Evolutionary conservation across 2,797 vertebrate species (phyloP), one percentile per base, ranked within the genome.

Genomic region (Cyprinella venusta): DNA sequence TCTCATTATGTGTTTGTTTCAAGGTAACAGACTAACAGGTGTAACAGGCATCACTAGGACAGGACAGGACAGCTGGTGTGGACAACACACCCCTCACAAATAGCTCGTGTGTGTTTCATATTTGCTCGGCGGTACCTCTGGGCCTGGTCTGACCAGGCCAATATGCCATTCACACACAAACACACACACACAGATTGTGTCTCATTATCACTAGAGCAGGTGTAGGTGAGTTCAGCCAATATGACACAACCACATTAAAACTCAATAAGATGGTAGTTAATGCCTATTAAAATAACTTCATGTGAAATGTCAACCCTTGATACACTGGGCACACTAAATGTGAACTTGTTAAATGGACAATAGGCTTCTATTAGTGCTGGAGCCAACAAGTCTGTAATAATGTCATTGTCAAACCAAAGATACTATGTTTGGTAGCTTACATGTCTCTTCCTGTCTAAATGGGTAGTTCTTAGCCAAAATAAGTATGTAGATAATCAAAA

Each of bases 1-100:
- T 78, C 71, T 63, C 63, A 78, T 50, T 18, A 59, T 76, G 81
- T 13, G 74, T 77, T 77, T 71, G 67, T 78, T 61, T 83, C 52
- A 68, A 33, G 40, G 75, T 63, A 78, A 77, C 33, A 77, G 82
- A 68, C 80, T 70, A 77, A 76, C 33, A 77, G 82, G 82, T 82
- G 81, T 79, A 84, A 79, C 78, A 54, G 70, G 65, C 79, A 80
- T 59, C 85, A 56, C 85, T 50, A 65, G 52, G 48, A 50, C 56
- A 65, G 52, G 48, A 50, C 56, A 65, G 81, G 81, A 86, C 87
- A 88, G 87, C 81, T 87, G 85, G 87, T 85, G 71, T 87, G 82
- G 83, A 88, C 79, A 82, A 86, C 87, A 88, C 79, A 68, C 83
- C 61, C 85, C 70, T 80, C 80, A n/a, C 79, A 79, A 82, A 67